Base-by-base conservation (phyloP, 2,888 invertebrate species). In the Myopa testacea region DNA sequence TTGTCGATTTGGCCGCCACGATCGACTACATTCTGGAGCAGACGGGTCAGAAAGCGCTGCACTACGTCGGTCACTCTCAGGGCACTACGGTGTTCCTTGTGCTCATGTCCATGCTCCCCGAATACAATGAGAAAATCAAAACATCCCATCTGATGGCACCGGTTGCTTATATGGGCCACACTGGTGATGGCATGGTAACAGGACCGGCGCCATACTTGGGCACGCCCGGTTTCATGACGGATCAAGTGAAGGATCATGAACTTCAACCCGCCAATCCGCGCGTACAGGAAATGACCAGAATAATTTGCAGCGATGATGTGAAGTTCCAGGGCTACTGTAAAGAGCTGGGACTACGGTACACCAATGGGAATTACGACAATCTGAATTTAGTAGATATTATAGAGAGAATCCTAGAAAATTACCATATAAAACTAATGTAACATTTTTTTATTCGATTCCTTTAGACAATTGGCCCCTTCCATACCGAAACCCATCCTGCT, bases 111-210 rank as follows among this genome's bases (percentile, higher is more conserved):
- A 73, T 76, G 60, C 72, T 63, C 14, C 84, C 84, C 0, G 79
- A 78, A 34, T 84, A 88, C 72, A 88, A 88, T 80, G 50, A 67
- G 0, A 85, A 85, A 79, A 84, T 88, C 5, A 85, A 84, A 63
- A 84, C 86, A 1, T 88, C 82, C 1, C 86, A 88, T 80, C 45
- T 88, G 80, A 40, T 88, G 78, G 88, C 88, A 3, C 88, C 88
- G 0, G 85, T 87, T 62, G 88, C 87, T 10, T 88, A 79, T 62
- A 91, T 92, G 91, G 90, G 89, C 0, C 87, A 92, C 79, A 90
- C 14, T n/a, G 16, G 16, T n/a, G 55, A 55, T n/a, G 55, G 14
- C 4, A n/a, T 14, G 8, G 14, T 55, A 1, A 55, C 4, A 55
- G n/a, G 14, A n/a, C 16, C 10, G n/a, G 55, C 55, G 5, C 55